Conservation (phyloP, 2,113 vertebrate species). For the Hypanus sabinus region DNA sequence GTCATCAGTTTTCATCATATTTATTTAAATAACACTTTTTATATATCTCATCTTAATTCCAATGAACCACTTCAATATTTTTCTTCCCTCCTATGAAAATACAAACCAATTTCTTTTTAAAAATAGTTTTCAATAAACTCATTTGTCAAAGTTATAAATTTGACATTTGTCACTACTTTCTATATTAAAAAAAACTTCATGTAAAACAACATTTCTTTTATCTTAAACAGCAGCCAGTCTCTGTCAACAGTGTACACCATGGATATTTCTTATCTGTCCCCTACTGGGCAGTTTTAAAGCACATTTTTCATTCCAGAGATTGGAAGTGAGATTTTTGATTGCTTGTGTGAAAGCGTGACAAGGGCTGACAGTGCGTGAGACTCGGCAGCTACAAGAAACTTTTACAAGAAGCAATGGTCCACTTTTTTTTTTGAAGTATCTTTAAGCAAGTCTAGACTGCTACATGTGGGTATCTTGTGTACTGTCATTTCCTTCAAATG, state of each 20-base stretch:
- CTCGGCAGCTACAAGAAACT: not conserved
- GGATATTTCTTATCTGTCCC: slow-evolving; percentile 20
- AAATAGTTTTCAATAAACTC: not conserved
- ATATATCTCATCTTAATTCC: slow-evolving; percentile 2
- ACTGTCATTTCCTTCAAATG: not conserved
- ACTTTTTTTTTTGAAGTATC: not conserved
- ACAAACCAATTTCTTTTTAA: not conserved
- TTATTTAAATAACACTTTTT: not conserved
- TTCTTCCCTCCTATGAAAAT: not conserved
- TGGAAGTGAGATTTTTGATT: slow-evolving; percentile 11
- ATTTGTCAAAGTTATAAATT: slow-evolving; percentile 6
- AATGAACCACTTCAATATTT: not conserved
- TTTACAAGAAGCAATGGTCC: not conserved
- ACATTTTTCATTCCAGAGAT: slow-evolving; percentile 33
- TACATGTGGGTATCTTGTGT: not conserved
- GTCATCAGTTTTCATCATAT: not conserved
- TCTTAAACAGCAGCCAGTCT: not conserved
- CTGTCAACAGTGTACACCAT: not conserved
- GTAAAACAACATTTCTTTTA: not conserved
- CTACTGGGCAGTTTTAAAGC: slow-evolving; percentile 3
- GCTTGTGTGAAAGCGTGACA: slow-evolving; percentile 17
- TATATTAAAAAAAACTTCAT: not conserved
- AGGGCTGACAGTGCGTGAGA: slow-evolving; percentile 9
- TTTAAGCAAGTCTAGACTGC: not conserved
- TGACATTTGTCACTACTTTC: not conserved